Evolutionary conservation across 2,888 invertebrate genomes (phyloP).

Genomic region (Elmis aenea): DNA sequence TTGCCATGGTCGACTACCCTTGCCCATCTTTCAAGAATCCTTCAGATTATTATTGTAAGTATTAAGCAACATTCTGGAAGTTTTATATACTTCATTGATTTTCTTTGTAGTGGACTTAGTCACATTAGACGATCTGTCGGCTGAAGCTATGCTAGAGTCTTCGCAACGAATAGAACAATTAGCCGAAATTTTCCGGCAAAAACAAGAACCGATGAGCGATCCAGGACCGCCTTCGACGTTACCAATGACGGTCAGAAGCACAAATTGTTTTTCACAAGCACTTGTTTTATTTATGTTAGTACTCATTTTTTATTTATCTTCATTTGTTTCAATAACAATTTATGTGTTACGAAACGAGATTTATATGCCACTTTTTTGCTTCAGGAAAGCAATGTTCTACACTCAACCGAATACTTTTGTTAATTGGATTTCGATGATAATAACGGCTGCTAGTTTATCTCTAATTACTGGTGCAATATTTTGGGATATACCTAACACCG

Average conservation of each 20-base stretch:
- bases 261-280: conserved; percentile 64
- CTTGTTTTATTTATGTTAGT: conserved; percentile 64
- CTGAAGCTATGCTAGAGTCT: conserved; percentile 92
- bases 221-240: conserved; percentile 77
- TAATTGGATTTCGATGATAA: conserved; percentile 70
- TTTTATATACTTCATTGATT: background rate
- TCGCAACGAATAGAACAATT: conserved; percentile 88
- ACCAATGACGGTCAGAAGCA: conserved; percentile 59
- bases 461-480: conserved; percentile 81
- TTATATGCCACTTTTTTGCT: no score
- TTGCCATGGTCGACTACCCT: conserved; percentile 80
- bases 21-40: conserved; percentile 96
- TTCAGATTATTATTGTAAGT: conserved; percentile 90
- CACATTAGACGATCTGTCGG: conserved; percentile 86
- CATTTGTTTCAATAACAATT: no score
- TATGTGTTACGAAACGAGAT: no score
- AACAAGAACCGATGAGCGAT: conserved; percentile 59
- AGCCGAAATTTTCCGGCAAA: conserved; percentile 72
- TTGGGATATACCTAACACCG: conserved; percentile 80
- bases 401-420: conserved; percentile 82
- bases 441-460: conserved; percentile 77
- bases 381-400: conserved; percentile 64
- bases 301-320: no score
- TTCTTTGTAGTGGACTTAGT: conserved; percentile 79
- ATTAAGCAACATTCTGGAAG: background rate